A percentile compares a stretch with the other conserved stretches of the same genome.
phyloP scores from a whole-genome alignment of 64 coral and sea anemone genomes.

The Montipora efflorescens region DNA sequence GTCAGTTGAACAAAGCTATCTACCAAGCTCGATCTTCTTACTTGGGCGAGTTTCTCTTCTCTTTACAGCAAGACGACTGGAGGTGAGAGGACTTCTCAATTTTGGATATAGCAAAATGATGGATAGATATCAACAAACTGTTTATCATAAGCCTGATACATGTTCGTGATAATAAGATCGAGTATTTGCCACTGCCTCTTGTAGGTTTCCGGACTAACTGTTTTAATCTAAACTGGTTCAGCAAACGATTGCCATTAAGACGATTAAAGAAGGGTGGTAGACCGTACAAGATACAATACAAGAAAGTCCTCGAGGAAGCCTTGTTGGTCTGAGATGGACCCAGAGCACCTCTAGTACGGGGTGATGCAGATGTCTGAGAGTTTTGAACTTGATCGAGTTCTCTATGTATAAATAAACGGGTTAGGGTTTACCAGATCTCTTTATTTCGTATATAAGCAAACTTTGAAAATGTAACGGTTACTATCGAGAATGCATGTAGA shows the following conservation, averaged over 20 bases:
- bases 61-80: neutral
- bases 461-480: too few relatives aligned
- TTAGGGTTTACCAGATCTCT: too few relatives aligned
- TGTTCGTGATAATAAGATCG: slow-evolving; percentile 63
- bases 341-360: too few relatives aligned
- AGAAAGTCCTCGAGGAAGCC: too few relatives aligned
- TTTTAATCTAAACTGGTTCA: slow-evolving; percentile 58
- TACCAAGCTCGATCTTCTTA: slow-evolving; percentile 54
- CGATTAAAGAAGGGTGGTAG: slow-evolving; percentile 9
- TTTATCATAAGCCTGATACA: slow-evolving; percentile 59
- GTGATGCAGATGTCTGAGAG: too few relatives aligned
- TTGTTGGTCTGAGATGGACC: too few relatives aligned
- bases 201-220: slow-evolving; percentile 63
- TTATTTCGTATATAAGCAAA: too few relatives aligned
- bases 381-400: too few relatives aligned
- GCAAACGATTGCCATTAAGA: slow-evolving; percentile 34
- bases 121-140: slow-evolving; percentile 53
- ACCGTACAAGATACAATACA: too few relatives aligned
- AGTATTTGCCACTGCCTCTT: slow-evolving; percentile 19
- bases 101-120: slow-evolving; percentile 6
- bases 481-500: too few relatives aligned
- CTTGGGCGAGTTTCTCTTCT: slow-evolving; percentile 18
- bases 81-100: neutral
- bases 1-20: slow-evolving; percentile 66
- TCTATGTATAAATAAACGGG: too few relatives aligned